Base-by-base conservation (phyloP, 2,113 vertebrate genomes). In the Zosterops lateralis region DNA sequence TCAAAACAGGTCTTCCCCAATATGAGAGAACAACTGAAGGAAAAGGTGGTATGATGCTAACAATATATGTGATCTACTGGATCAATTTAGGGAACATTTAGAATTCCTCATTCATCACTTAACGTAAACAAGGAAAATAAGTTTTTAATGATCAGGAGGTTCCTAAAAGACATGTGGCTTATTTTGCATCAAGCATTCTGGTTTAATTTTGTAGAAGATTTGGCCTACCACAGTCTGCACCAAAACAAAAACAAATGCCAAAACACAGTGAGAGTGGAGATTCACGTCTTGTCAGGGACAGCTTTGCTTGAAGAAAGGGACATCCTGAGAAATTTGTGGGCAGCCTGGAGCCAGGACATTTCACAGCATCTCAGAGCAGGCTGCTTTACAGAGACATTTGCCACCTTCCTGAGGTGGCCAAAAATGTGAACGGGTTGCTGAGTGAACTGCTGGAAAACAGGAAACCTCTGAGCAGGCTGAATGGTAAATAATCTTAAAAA, bases 201-300 rank as follows among this genome's bases (percentile, higher is more conserved):
- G 20, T 81, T 84, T 71, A 45, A 34, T 77, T 84, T 38, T 72
- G 50, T 53, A 61, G 56, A 57, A 91, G 64, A 40, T 80, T 68
- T 17, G 72, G 67, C 68, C 80, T 92, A 57, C 10, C 40, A 29
- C 12, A 18, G 26, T 22, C 53, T 57, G 50, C 38, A 78, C 10
- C 48, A 51, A 64, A 94, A 61, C 60, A 57, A 36, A 92, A 82
- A 1, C 24, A 53, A 86, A 17, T 32, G 34, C 22, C 65, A 66
- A 66, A 86, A 31, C 42, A 24, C 4, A 44, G 9, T 10, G 36
- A 28, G 19, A 80, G 19, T 22, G 12, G 45, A 56, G 60, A 47
- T 45, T 1, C 9, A 3, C 0, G 0, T 57, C n/a, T 42, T 66
- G 47, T 42, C 83, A 57, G 4, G 0, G 2, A 17, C 34, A 22